phyloP scores from a whole-genome alignment of 2,797 vertebrate genomes.

The Gastrophryne carolinensis region DNA sequence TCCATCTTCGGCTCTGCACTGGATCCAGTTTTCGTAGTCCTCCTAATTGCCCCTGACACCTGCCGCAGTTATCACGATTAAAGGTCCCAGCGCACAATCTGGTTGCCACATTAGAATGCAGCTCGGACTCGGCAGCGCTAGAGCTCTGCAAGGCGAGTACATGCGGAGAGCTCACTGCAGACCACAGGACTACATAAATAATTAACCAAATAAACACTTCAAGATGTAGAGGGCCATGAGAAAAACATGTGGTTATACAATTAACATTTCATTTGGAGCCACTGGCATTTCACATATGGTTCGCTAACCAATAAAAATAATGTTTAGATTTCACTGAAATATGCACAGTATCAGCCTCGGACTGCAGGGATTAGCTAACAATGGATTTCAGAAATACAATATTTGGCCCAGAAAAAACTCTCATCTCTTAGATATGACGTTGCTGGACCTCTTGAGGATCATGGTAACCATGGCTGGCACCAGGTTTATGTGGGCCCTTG shows the following conservation, averaged over 20 bases:
- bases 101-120: constrained; percentile 45
- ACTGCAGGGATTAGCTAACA: constrained; percentile 33
- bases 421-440: no score
- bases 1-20: constrained; percentile 36
- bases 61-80: constrained; percentile 44
- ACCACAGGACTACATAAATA: constrained; percentile 49
- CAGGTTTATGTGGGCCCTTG: no score
- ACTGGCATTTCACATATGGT: constrained; percentile 47
- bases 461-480: no score
- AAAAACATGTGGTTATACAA: constrained; percentile 50
- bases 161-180: constrained; percentile 34
- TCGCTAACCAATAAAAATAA: constrained; percentile 38
- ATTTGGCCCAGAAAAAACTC: constrained; percentile 2
- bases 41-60: constrained; percentile 46
- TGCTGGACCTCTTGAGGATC: no score
- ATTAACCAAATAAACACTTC: constrained; percentile 52
- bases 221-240: constrained; percentile 48
- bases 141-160: constrained; percentile 29
- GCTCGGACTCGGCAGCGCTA: not conserved
- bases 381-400: not conserved
- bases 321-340: constrained; percentile 32
- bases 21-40: constrained; percentile 35
- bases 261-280: constrained; percentile 41
- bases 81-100: constrained; percentile 36
- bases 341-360: constrained; percentile 20